These are phyloP conservation scores for Penaeus monodon DNA, from an alignment of 2,888 invertebrate species.

Conservation along the genomic window DNA sequence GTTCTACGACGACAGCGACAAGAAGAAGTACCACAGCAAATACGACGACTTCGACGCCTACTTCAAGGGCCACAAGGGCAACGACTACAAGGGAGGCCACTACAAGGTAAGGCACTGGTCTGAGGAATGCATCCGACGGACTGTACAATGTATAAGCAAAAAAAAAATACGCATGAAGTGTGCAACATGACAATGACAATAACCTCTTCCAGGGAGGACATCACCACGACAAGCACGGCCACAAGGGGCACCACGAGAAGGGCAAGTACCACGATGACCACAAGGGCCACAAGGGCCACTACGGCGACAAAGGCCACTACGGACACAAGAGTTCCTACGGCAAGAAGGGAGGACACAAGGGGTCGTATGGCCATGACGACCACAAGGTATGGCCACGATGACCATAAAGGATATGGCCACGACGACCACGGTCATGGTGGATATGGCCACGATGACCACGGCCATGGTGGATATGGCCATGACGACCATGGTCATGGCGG, in stretches of 20 bases:
- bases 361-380: conserved; percentile 39
- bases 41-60: conserved; percentile 82
- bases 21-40: conserved; percentile 81
- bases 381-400: conserved; percentile 26
- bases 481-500: too few relatives aligned
- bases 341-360: conserved; percentile 57
- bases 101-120: conserved; percentile 43
- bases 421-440: background rate
- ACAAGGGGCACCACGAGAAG: conserved; percentile 81
- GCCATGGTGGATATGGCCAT: background rate
- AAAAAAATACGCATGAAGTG: too few relatives aligned
- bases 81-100: conserved; percentile 74
- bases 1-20: conserved; percentile 84
- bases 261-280: conserved; percentile 71
- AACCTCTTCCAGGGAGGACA: conserved; percentile 59
- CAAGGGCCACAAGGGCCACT: conserved; percentile 73
- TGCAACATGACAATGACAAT: background rate
- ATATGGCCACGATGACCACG: background rate
- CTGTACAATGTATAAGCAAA: too few relatives aligned
- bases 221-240: conserved; percentile 66
- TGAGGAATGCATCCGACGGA: background rate
- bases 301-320: conserved; percentile 75
- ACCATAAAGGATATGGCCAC: background rate
- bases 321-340: conserved; percentile 69
- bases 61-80: conserved; percentile 82